Conservation (phyloP, 2,797 vertebrate genomes). For the Helicolenus hilgendorfi region DNA sequence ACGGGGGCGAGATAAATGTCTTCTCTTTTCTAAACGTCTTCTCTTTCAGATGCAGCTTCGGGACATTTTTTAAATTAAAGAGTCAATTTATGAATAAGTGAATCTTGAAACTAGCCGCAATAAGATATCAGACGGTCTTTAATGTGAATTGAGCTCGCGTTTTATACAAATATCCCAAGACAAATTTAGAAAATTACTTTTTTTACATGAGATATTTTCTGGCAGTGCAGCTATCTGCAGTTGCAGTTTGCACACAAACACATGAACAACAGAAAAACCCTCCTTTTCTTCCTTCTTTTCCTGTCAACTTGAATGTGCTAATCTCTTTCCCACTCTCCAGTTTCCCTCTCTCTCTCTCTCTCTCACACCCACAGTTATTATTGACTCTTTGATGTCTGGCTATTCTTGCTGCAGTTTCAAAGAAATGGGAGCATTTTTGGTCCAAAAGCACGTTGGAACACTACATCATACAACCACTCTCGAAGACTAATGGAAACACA, state of each 20-base stretch:
- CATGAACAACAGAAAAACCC: background rate
- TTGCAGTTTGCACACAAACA: background rate
- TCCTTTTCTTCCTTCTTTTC: slow-evolving; percentile 5
- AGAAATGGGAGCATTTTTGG: slow-evolving; percentile 23
- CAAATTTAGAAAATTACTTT: background rate
- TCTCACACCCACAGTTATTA: slow-evolving; percentile 21
- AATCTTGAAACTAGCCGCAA: background rate
- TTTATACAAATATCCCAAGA: background rate
- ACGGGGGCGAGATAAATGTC: background rate
- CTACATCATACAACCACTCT: background rate
- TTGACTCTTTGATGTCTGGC: slow-evolving; percentile 51
- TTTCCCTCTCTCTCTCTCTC: background rate
- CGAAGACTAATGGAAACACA: background rate
- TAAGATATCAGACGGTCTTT: background rate
- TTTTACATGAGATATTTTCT: background rate
- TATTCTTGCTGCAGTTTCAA: slow-evolving; percentile 1
- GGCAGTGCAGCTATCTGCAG: background rate
- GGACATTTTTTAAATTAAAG: background rate
- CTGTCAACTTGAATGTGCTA: slow-evolving; percentile 21
- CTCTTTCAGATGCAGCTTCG: background rate
- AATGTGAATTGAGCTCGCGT: background rate
- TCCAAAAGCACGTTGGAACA: background rate
- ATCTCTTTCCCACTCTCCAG: slow-evolving; percentile 11
- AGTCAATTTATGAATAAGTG: slow-evolving; percentile 2
- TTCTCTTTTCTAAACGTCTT: background rate